phyloP scores from a whole-genome alignment of 2,888 invertebrate genomes.

The Meiosimyza platycephala region DNA sequence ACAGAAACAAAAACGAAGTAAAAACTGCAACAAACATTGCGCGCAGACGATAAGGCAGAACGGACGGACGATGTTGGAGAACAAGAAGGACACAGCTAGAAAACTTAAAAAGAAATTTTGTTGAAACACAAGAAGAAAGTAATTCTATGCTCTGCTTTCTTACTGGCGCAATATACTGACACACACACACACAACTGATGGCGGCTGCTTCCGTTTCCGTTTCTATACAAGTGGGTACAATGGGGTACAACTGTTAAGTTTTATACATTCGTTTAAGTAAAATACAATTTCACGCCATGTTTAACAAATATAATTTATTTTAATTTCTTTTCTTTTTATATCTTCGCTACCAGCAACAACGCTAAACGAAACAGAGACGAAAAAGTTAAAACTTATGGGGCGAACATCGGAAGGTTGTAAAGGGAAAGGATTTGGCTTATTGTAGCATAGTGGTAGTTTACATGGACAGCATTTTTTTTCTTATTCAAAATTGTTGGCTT shows the following conservation, averaged over 20 bases:
- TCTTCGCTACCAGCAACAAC: slow-evolving; percentile 9
- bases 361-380: slow-evolving; percentile 16
- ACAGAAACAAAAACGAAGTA: slow-evolving; percentile 1
- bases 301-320: slow-evolving; percentile 50
- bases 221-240: slow-evolving; percentile 4
- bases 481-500: too few species aligned
- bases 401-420: too few species aligned
- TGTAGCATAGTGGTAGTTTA: too few species aligned
- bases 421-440: too few species aligned
- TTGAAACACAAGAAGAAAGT: slow-evolving; percentile 31
- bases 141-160: slow-evolving; percentile 22
- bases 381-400: slow-evolving; percentile 19
- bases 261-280: slow-evolving; percentile 47
- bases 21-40: slow-evolving; percentile 16
- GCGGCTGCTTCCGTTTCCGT: slow-evolving; percentile 27
- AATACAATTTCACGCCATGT: slow-evolving; percentile 68
- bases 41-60: not conserved
- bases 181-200: not conserved
- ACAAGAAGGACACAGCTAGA: not conserved
- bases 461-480: too few species aligned
- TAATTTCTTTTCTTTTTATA: not conserved
- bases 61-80: not conserved
- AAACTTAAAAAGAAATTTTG: slow-evolving; percentile 29
- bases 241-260: slow-evolving; percentile 22
- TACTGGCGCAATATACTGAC: not conserved